Conservation (phyloP, 1,140 invertebrate species). For the Achroia grisella region DNA sequence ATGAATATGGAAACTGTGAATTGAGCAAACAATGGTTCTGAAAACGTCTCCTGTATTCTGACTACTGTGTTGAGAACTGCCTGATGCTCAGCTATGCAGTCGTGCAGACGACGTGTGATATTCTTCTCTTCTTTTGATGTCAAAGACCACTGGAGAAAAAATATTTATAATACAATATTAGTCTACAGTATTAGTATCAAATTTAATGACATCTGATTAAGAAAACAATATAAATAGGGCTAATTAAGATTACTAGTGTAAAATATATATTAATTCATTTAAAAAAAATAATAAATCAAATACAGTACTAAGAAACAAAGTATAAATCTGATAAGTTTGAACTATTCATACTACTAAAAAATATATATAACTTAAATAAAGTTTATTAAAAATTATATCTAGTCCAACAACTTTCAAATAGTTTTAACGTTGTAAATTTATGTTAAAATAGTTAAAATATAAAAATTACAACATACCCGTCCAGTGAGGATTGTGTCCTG, state of each 20-base stretch:
- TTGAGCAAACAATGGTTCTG: slow-evolving; percentile 54
- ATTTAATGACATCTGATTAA: not conserved
- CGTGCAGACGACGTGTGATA: slow-evolving; percentile 10
- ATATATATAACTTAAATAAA: too few relatives aligned
- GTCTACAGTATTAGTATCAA: not conserved
- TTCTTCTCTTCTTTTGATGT: slow-evolving; percentile 13
- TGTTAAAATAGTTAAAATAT: too few relatives aligned
- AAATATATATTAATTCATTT: not conserved
- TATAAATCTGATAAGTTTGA: too few relatives aligned
- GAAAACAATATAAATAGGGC: not conserved
- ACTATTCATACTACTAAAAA: too few relatives aligned
- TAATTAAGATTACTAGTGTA: not conserved
- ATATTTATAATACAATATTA: not conserved
- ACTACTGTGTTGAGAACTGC: slow-evolving; percentile 25
- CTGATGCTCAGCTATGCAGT: slow-evolving; percentile 36
- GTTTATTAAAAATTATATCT: too few relatives aligned
- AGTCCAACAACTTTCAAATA: too few relatives aligned
- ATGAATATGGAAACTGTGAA: slow-evolving; percentile 68
- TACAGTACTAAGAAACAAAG: not conserved
- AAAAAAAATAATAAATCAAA: not conserved
- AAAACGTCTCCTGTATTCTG: slow-evolving; percentile 58
- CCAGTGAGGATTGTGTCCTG: slow-evolving; percentile 15
- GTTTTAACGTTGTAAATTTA: too few relatives aligned
- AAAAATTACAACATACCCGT: slow-evolving; percentile 24
- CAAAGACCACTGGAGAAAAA: slow-evolving; percentile 16